Percentiles rank a stretch among this genome's conserved stretches.
These are phyloP conservation scores for Tyrophagus putrescentiae DNA, from an alignment of 1,140 invertebrate species.

Conservation along the genomic window DNA sequence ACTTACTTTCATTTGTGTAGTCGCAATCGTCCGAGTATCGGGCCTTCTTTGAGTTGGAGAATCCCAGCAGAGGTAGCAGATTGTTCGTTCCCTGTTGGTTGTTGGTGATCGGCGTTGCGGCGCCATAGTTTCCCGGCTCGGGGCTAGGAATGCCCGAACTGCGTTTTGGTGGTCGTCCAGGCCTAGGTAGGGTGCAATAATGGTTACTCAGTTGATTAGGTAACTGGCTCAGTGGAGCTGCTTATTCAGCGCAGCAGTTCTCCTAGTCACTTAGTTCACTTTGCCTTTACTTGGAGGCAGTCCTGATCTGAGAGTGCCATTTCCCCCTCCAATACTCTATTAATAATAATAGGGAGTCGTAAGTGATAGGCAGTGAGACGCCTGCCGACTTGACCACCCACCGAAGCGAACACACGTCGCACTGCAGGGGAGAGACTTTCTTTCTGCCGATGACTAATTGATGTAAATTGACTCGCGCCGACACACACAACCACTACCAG, in stretches of 20 bases:
- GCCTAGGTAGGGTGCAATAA: conserved; percentile 11
- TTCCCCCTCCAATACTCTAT: background rate
- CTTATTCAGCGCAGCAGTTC: no score
- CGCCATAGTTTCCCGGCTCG: conserved; percentile 16
- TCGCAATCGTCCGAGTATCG: conserved; percentile 23
- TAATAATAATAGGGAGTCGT: background rate
- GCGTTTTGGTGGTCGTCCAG: conserved; percentile 23
- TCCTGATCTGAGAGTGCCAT: no score
- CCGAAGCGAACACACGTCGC: conserved; percentile 2
- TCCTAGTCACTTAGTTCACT: no score
- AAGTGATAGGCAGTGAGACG: background rate
- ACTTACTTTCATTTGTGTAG: conserved; percentile 22
- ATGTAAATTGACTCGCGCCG: conserved; percentile 13
- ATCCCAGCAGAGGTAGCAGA: conserved; percentile 6
- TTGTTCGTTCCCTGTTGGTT: background rate
- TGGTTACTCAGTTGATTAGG: no score
- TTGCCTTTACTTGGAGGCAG: no score
- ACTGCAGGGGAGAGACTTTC: background rate
- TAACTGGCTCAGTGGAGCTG: no score
- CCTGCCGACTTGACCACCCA: background rate
- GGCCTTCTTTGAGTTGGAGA: conserved; percentile 17
- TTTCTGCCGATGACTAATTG: conserved; percentile 2
- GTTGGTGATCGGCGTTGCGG: background rate
- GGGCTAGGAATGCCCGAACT: conserved; percentile 24
- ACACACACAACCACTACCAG: no score